Base-by-base conservation (phyloP, 1,140 invertebrate genomes). In the Cotesia glomerata region DNA sequence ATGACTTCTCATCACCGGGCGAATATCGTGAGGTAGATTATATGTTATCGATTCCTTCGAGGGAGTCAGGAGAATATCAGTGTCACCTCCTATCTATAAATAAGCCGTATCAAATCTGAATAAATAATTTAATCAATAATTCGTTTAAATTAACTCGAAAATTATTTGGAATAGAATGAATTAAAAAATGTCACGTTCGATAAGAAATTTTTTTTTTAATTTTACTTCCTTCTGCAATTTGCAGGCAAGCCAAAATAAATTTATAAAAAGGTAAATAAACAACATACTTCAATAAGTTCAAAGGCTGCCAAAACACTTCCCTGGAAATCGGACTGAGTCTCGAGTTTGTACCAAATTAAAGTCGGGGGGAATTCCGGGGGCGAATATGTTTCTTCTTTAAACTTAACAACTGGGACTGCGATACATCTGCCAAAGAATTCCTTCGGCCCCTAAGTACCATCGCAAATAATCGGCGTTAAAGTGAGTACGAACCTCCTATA, bases 221-320 rank as follows among this genome's bases (percentile, higher is more conserved):
- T 45, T 11, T 7, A 45, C 5, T 39, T 45, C 26, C 26, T 26
- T 26, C 26, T 26, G 26, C 26, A 26, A 45, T 7, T 45, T 45
- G 39, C 11, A 45, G 2, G 5, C 2, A 0, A 45, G 39, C 39
- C 49, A 16, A 67, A 51, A 26, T 45, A 11, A 18, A 56, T 14
- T 56, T 14, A 34, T n/a, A 26, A 35, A 26, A 26, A 26, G 26
- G 26, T 26, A 26, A 26, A 26, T 26, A 61, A 54, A 51, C 39
- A 65, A 68, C 72, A 80, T 64, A 86, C 89, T 85, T 90, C 89
- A 71, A 90, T 77, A 18, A 91, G 80, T 79, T 91, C 90, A 69
- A 88, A 86, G 13, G 89, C 89, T 67, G 89, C 89, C 5, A 91
- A 80, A n/a, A 91, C 77, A 73, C 88, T 87, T 5, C 88, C 90